Conservation (phyloP, 2,113 vertebrate genomes). For the Rhinopomastus cyanomelas region DNA sequence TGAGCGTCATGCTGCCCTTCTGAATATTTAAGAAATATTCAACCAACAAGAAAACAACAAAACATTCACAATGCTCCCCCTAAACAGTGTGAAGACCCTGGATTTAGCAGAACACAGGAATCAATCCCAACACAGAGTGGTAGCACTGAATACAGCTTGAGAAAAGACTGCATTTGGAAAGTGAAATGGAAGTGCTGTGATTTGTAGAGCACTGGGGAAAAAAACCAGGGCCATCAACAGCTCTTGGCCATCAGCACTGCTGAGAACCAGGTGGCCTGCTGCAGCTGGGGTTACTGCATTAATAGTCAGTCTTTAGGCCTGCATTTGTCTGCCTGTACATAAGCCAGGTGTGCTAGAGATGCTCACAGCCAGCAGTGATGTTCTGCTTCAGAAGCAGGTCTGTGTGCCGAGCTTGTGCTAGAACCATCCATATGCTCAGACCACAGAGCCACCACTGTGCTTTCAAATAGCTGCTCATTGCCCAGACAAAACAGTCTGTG, state of each 20-base stretch:
- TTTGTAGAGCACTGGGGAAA: neutral
- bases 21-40: neutral
- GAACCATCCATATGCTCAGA: neutral
- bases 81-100: neutral
- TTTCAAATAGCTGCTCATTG: neutral
- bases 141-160: neutral
- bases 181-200: neutral
- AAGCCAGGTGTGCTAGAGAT: neutral
- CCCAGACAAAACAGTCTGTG: neutral
- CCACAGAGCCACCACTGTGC: neutral
- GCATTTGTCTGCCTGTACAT: neutral
- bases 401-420: neutral
- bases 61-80: neutral
- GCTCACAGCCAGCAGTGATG: neutral
- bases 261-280: neutral
- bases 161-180: neutral
- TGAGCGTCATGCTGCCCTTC: neutral
- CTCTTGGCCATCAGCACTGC: neutral
- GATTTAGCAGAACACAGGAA: neutral
- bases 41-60: neutral
- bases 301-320: slow-evolving; percentile 15
- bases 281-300: neutral
- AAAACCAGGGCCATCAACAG: neutral
- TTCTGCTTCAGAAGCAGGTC: neutral
- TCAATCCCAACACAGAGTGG: neutral